Evolutionary conservation across 2,113 vertebrate species (phyloP), one percentile per base, ranked within the genome.

Genomic region (Ivindomyrus marchei): DNA sequence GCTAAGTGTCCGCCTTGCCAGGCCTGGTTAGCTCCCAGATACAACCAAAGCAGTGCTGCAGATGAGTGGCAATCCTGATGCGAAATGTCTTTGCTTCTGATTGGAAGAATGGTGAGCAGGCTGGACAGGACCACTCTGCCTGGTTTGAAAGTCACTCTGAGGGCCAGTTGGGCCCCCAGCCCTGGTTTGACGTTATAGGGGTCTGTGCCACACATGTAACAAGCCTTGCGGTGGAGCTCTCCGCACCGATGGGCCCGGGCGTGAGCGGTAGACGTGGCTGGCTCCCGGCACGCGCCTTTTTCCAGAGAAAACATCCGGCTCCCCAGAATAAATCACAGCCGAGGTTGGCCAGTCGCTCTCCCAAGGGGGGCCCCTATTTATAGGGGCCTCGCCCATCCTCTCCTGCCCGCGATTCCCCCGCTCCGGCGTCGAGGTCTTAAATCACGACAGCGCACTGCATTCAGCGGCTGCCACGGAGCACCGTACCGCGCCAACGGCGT

Each of bases 341-440:
- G 49, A 66, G 58, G 83, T 74, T 70, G 58, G 84, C 52, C 47
- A 10, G 83, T 17, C 58, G 45, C 3, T 87, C 45, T 52, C 84
- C 58, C 46, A 31, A 74, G 86, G 46, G 50, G 50, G 21, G 46
- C 17, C 24, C 66, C 85, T 90, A 90, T 70, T 86, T 90, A 87
- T 86, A 87, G 89, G 89, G 56, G 46, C 56, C 83, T 86, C 84
- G 15, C 17, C 46, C 88, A 24, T 21, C 45, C 85, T 47, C n/a
- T 47, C 85, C 85, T 56, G 39, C 21, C 36, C 42, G 45, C 58
- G 39, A 85, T 70, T 90, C 86, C 53, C 53, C 6, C n/a, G n/a
- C 50, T 87, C 47, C 7, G 0, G 19, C 15, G 7, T 52, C 46
- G 3, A 58, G 58, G 17, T 39, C 42, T 36, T 56, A 47, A 50